Percentiles rank a stretch among this genome's conserved stretches.
These are phyloP conservation scores for Pholis gunnellus DNA, from an alignment of 2,113 vertebrate species.

Conservation along the genomic window DNA sequence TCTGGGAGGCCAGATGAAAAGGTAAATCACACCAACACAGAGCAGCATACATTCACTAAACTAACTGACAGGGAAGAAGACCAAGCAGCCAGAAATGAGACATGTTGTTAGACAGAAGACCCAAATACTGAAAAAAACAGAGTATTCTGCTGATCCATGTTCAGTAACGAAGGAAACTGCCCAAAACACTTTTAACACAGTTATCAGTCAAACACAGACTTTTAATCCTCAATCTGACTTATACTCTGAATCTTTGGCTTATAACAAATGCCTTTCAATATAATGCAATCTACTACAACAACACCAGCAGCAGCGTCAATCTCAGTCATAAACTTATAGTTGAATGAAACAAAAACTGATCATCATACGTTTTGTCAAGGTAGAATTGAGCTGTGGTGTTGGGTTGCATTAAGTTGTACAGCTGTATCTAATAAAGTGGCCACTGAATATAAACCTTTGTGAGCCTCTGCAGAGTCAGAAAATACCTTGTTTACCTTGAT, in stretches of 20 bases:
- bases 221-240: neutral
- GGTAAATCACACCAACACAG: neutral
- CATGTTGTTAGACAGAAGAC: neutral
- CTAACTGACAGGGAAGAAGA: neutral
- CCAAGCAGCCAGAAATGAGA: neutral
- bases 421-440: too few species aligned
- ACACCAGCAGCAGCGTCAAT: too few species aligned
- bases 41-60: neutral
- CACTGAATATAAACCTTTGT: too few species aligned
- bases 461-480: too few species aligned
- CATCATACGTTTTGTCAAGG: too few species aligned
- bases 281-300: too few species aligned
- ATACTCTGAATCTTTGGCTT: neutral
- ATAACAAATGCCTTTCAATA: too few species aligned
- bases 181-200: neutral
- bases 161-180: neutral
- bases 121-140: neutral
- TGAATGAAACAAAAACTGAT: too few species aligned
- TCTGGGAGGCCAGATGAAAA: neutral
- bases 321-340: too few species aligned
- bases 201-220: neutral
- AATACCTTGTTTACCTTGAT: too few species aligned
- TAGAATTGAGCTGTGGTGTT: too few species aligned
- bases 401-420: too few species aligned
- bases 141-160: neutral